Evolutionary conservation across 1,140 invertebrate genomes (phyloP), one percentile per base, ranked within the genome.

Genomic region (Cotesia typhae): DNA sequence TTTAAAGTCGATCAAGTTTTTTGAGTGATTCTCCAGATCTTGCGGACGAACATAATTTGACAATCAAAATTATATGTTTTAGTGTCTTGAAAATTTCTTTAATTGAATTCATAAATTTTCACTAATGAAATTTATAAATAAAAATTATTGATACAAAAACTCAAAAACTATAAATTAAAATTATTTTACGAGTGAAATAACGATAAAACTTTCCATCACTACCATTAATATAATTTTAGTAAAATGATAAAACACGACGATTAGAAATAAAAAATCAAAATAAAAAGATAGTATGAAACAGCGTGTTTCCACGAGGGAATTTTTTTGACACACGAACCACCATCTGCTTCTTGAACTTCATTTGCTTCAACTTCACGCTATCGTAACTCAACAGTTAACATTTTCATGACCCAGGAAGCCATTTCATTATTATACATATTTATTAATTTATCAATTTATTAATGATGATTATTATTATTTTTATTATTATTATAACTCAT

Each of bases 351-450:
- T 47, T 47, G 6, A 47, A 9, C 41, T 47, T 47, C 41, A 2
- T 47, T 47, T 47, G 10, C 41, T 47, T 47, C 41, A 47, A 6
- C 10, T 47, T 47, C 6, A 9, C 5, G 6, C 10, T 71, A 57
- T 65, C 51, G 35, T 71, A 17, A 53, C 63, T 20, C 36, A 35
- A 36, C 41, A 72, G 60, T 72, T 72, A 72, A 72, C 70, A 72
- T 72, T 72, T 67, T 57, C 17, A 51, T 67, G 63, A 66, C 70
- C 67, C 67, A 47, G 53, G 67, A 69, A 69, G 53, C 4, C 47
- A 7, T 12, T 28, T 67, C 10, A 67, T 55, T 69, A 60, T 69
- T 55, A 59, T 9, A 17, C 10, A 67, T 55, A 59, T 41, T 69
- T 55, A 59, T 20, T 4, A 47, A 20, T 38, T 20, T 4, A 65